Percentiles rank a stretch among this genome's conserved stretches.
Conservation (phyloP, 2,888 invertebrate genomes). For the Oscheius sp. region DNA sequence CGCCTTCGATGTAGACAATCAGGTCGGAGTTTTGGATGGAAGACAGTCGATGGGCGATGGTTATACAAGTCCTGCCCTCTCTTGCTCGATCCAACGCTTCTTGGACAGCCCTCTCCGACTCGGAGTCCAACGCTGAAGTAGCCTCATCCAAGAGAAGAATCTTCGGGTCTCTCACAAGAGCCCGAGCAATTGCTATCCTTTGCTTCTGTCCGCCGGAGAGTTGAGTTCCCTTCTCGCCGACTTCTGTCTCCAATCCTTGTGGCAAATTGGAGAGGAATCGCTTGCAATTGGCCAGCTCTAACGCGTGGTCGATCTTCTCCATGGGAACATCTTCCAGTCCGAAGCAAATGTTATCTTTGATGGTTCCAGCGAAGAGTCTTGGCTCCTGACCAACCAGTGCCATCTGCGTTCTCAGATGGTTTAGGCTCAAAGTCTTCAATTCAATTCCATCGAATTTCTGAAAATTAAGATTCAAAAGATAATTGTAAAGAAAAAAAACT, state of each 20-base stretch:
- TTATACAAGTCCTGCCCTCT: constrained; percentile 63
- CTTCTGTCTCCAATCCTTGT: constrained; percentile 76
- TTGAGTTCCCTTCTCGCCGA: constrained; percentile 80
- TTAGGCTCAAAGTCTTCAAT: constrained; percentile 78
- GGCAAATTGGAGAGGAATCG: constrained; percentile 52
- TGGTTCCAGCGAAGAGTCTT: constrained; percentile 78
- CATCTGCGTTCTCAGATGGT: constrained; percentile 80
- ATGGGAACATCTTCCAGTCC: constrained; percentile 73
- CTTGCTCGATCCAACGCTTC: constrained; percentile 63
- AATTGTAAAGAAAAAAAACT: constrained; percentile 63
- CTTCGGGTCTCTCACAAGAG: constrained; percentile 45
- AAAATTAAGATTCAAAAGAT: no score
- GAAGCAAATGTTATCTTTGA: constrained; percentile 86
- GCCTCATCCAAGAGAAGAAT: constrained; percentile 54
- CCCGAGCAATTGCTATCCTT: constrained; percentile 81
- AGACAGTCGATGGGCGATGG: constrained; percentile 65
- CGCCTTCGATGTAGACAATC: constrained; percentile 60
- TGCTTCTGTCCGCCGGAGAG: constrained; percentile 88
- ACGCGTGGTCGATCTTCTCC: constrained; percentile 51
- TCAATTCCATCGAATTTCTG: constrained; percentile 72
- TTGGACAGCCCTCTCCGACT: constrained; percentile 57
- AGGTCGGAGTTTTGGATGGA: constrained; percentile 63
- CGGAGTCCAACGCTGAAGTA: constrained; percentile 67
- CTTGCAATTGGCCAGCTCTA: constrained; percentile 53
- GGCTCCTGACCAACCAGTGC: constrained; percentile 94